These are phyloP conservation scores for Channa striata DNA, from an alignment of 2,797 vertebrate species.

Conservation along the genomic window DNA sequence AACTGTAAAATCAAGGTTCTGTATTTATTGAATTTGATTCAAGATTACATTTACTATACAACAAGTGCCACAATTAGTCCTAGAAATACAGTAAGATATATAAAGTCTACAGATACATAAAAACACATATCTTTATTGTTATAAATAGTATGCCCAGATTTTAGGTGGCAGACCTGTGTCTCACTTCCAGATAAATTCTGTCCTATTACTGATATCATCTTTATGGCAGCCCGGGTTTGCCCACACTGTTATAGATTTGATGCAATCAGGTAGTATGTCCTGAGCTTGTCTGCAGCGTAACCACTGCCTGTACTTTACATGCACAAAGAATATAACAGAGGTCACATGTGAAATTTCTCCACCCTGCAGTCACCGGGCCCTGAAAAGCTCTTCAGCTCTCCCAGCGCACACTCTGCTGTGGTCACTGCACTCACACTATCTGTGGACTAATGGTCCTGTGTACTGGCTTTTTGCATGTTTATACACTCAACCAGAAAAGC, in stretches of 20 bases:
- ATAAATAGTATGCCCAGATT: not conserved
- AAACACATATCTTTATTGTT: no score
- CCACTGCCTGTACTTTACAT: not conserved
- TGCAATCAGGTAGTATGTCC: not conserved
- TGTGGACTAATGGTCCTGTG: not conserved
- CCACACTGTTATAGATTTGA: not conserved
- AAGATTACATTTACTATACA: no score
- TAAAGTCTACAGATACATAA: no score
- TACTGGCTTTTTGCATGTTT: slow-evolving; percentile 7
- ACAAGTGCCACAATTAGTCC: no score
- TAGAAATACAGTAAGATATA: no score
- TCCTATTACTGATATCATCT: not conserved
- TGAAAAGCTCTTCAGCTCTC: slow-evolving; percentile 30
- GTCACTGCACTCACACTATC: not conserved
- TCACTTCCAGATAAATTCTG: slow-evolving; percentile 2
- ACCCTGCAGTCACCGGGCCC: slow-evolving; percentile 40
- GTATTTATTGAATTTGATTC: no score
- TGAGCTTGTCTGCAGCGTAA: not conserved
- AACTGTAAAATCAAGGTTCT: no score
- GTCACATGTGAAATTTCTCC: slow-evolving; percentile 57
- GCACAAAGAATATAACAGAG: slow-evolving; percentile 38
- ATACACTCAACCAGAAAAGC: not conserved
- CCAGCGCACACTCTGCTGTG: slow-evolving; percentile 31
- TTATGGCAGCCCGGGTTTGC: not conserved
- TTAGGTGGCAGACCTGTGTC: not conserved